Percentiles rank a stretch among this genome's conserved stretches.
These are phyloP conservation scores for Neocrepidodera transversa DNA, from an alignment of 2,888 invertebrate species.

Conservation along the genomic window DNA sequence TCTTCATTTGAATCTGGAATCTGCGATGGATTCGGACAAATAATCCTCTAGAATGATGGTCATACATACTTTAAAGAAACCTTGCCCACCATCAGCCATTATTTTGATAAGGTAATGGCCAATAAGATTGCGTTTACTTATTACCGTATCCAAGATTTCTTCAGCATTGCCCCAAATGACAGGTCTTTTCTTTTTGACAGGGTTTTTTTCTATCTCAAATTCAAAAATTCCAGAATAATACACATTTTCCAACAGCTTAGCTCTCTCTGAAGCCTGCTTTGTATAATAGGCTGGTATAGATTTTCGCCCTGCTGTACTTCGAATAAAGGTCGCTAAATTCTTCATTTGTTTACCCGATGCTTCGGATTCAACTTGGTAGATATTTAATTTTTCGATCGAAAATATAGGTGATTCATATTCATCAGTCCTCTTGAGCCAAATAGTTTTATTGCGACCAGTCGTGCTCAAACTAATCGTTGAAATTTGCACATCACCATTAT, in stretches of 20 bases:
- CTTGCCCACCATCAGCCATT: background rate
- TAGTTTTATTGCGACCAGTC: no score
- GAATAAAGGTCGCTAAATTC: background rate
- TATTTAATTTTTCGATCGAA: no score
- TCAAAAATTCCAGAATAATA: background rate
- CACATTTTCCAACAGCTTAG: background rate
- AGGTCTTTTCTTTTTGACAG: background rate
- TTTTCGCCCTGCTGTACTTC: background rate
- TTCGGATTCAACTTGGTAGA: no score
- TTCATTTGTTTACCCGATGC: background rate
- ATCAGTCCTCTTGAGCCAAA: no score
- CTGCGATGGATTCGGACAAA: no score
- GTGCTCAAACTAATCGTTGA: no score
- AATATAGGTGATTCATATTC: no score
- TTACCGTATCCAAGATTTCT: background rate
- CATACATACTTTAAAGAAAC: background rate
- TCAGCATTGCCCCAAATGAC: background rate
- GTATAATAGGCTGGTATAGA: background rate
- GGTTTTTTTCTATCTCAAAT: slow-evolving; percentile 4
- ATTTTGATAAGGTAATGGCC: background rate
- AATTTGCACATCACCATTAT: no score
- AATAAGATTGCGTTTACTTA: background rate
- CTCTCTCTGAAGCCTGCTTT: background rate
- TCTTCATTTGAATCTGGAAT: no score
- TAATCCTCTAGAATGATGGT: background rate